phyloP scores from a whole-genome alignment of 2,797 vertebrate species.

The Ispidina picta region DNA sequence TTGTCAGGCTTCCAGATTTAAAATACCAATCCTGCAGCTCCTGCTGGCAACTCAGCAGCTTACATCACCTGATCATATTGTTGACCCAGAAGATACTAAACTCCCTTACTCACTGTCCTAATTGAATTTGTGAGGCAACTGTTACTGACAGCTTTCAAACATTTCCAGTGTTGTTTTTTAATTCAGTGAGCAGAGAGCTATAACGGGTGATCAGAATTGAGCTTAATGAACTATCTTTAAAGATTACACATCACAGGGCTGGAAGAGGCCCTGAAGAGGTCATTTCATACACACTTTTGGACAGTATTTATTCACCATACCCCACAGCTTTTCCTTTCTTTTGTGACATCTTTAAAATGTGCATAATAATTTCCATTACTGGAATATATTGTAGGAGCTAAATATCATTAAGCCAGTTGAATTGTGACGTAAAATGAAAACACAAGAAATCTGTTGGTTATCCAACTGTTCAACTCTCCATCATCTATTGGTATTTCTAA shows the following conservation, averaged over 20 bases:
- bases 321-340: background rate
- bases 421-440: background rate
- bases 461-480: background rate
- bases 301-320: background rate
- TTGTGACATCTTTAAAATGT: accelerated
- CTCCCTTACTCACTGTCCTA: background rate
- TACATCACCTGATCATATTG: background rate
- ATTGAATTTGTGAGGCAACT: background rate
- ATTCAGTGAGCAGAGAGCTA: background rate
- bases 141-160: background rate
- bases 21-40: background rate
- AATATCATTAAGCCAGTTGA: background rate
- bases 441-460: background rate
- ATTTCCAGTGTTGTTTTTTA: background rate
- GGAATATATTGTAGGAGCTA: background rate
- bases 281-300: background rate
- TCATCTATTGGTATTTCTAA: conserved; percentile 49
- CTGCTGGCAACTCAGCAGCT: background rate
- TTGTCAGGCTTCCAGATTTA: background rate
- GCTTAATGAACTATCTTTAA: background rate
- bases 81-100: background rate
- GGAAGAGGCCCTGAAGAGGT: background rate
- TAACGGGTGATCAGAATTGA: background rate
- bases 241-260: background rate
- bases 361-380: background rate